Percentiles rank a stretch among this genome's conserved stretches.
Evolutionary conservation across 2,888 invertebrate genomes (phyloP).

Genomic region (Ferrisia virgata): DNA sequence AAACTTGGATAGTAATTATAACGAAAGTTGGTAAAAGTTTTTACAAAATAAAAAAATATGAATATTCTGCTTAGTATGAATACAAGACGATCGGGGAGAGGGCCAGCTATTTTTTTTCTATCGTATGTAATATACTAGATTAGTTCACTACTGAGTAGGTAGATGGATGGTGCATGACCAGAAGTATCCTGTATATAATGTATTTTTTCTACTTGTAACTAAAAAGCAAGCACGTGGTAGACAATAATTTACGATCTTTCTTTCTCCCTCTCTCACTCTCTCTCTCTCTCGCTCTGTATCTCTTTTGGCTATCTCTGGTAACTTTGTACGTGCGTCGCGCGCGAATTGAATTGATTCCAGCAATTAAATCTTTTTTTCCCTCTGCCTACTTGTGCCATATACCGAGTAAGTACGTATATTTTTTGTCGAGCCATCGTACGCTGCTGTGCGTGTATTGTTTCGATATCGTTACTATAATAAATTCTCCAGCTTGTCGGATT

Average conservation of each 20-base stretch:
- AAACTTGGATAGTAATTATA: too few species aligned
- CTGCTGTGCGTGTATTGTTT: neutral
- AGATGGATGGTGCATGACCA: too few species aligned
- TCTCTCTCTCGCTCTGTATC: neutral
- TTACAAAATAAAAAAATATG: too few species aligned
- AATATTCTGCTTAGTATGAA: too few species aligned
- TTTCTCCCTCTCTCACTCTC: neutral
- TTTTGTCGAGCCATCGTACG: neutral
- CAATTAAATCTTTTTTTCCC: conserved; percentile 1
- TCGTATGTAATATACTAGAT: too few species aligned
- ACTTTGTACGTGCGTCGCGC: neutral
- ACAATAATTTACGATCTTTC: neutral
- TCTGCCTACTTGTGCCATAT: neutral
- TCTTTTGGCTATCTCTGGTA: neutral
- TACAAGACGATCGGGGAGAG: too few species aligned
- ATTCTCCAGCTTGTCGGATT: neutral
- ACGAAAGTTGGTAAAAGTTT: too few species aligned
- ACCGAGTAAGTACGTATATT: neutral
- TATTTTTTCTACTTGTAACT: too few species aligned
- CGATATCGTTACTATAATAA: neutral
- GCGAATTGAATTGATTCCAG: conserved; percentile 3
- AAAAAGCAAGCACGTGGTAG: too few species aligned
- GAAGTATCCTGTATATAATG: too few species aligned
- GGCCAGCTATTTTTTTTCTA: too few species aligned
- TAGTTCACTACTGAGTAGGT: too few species aligned